Base-by-base conservation (phyloP, 2,888 invertebrate genomes). In the Lithodes maja region DNA sequence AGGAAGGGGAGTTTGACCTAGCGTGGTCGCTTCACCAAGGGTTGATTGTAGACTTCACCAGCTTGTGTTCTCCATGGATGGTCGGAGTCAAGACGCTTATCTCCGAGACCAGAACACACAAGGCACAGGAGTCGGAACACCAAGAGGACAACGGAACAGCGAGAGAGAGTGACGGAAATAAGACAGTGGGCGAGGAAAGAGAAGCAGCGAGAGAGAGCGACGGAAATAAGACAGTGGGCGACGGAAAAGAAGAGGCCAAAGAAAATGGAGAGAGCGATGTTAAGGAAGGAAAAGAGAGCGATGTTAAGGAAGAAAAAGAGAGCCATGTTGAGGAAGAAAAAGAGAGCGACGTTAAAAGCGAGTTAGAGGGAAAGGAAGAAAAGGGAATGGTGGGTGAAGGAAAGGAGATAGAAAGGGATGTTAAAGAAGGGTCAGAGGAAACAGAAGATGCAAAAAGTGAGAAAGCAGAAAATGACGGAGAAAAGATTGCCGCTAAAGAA, bases 21-120 rank as follows among this genome's bases (percentile, higher is more conserved):
- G 90, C 90, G 9, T 90, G 90, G 90, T 53, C 83, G 50, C 9
- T 90, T 15, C 90, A 90, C 68, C 90, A 88, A 53, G 82, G 85
- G 9, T 83, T 90, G n/a, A 88, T 90, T 33, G 90, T 90, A 5
- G 88, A 90, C 69, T 90, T 82, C 85, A 90, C 90, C 52, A 86
- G 83, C 61, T 49, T 85, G 9, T 90, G 90, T 79, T 88, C 90
- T 9, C 78, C 85, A 1, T 90, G 90, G 90, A 88, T 90, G 90
- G 77, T 87, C 68, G 90, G 85, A 12, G 49, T 90, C 53, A 90
- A 90, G 83, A 79, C 86, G 2, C 68, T 90, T 9, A 88, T 90
- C 12, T 12, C 88, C 49, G 90, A 90, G 54, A 71, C 69, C 71
- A 71, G 17, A 71, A 61, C 7, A 7, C 15, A 12, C 15, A 61